A percentile compares a stretch with the other conserved stretches of the same genome.
Conservation (phyloP, 2,113 vertebrate genomes). For the Pterocles burchelli region DNA sequence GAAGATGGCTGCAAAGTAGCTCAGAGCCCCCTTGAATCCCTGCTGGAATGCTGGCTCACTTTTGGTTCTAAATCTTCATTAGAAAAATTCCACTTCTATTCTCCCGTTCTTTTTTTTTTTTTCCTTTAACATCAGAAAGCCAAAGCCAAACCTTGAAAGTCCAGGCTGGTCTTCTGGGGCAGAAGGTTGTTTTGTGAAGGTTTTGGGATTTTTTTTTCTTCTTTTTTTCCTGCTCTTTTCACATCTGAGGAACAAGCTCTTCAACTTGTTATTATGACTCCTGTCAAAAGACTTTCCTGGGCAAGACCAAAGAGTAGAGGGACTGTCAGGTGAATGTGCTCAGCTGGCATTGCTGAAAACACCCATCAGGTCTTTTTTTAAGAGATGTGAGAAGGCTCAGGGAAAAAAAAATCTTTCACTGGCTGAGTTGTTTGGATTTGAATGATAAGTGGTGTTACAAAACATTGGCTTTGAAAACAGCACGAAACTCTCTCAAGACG, state of each 20-base stretch:
- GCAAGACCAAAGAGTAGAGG: background rate
- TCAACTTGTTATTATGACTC: background rate
- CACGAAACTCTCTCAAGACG: background rate
- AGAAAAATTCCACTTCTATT: background rate
- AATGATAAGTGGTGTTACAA: background rate
- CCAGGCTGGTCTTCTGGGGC: background rate
- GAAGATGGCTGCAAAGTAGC: background rate
- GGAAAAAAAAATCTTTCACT: background rate
- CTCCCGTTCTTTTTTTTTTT: background rate
- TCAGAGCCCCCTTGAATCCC: background rate
- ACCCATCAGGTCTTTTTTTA: background rate
- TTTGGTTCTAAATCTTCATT: background rate
- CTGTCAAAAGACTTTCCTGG: background rate
- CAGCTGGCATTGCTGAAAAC: background rate
- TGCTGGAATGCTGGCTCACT: background rate
- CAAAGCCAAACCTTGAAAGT: background rate
- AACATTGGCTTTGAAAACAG: background rate
- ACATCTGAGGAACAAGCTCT: background rate
- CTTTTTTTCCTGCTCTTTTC: background rate
- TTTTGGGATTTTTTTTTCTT: background rate
- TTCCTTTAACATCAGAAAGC: background rate
- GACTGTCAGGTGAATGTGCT: conserved; percentile 13
- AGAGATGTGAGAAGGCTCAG: background rate
- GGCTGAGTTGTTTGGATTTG: background rate
- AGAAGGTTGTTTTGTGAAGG: background rate